Evolutionary conservation across 2,888 invertebrate species (phyloP), one percentile per base, ranked within the genome.

Genomic region (Oegoconia quadripuncta): DNA sequence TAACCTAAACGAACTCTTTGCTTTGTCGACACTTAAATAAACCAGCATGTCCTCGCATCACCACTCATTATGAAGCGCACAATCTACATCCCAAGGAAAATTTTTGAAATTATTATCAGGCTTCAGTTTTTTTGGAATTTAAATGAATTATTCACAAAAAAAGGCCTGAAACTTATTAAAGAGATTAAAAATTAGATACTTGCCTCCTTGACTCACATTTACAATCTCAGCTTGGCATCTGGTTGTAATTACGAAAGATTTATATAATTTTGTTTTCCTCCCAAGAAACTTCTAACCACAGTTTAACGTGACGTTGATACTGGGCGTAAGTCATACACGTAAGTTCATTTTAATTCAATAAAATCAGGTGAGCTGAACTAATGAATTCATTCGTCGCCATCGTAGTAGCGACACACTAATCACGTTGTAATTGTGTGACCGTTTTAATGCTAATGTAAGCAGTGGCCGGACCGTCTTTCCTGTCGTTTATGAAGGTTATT

Each of bases 281-380:
- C 2, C 12, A 3, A 55, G 49, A 30, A 40, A 59, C 49, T 18
- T 12, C 16, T 26, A 38, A 44, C 3, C 34, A 12, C 2, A 14
- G 25, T n/a, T 39, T 39, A 46, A 34, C 11, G 32, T 26, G 18
- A 13, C 35, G 32, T 45, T 42, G 37, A 17, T 39, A 46, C 41
- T 34, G 26, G 25, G 37, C 51, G 15, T n/a, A 28, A 41, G 23
- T 14, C 37, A 18, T 27, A 11, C 31, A 33, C 27, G 22, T 44
- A 41, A 44, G 34, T 50, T 55, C 48, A 49, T 65, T 70, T 75
- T 86, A 86, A 87, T 87, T 84, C 84, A 84, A 83, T 78, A 78
- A 84, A 87, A 84, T 86, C 86, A 86, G 78, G 86, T 81, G 75
- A 83, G 84, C 86, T 76, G 86, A 87, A 87, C 86, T 87, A 86